Conservation (phyloP, 2,113 vertebrate genomes). For the Austrofundulus limnaeus region DNA sequence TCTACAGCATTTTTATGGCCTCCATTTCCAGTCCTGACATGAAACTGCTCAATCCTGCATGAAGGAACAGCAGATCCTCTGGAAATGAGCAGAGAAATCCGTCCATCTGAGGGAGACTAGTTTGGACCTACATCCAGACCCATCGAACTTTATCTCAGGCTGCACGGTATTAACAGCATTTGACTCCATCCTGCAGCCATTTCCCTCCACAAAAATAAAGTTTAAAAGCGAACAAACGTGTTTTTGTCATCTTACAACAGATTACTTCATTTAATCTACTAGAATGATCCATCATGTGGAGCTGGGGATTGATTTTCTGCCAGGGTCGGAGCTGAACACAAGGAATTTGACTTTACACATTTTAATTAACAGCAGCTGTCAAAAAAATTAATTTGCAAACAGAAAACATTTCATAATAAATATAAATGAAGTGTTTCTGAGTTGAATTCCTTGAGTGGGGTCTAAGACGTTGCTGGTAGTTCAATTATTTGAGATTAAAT, state of each 20-base stretch:
- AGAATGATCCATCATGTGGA: no score
- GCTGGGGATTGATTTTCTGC: no score
- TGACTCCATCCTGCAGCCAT: background rate
- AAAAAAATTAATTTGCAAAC: no score
- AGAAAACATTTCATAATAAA: no score
- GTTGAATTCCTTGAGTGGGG: background rate
- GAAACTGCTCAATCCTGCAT: background rate
- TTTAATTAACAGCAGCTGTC: no score
- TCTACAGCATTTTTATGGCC: no score
- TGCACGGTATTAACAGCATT: background rate
- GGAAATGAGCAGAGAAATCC: background rate
- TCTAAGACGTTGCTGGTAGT: background rate
- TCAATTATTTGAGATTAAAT: background rate
- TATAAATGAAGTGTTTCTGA: background rate
- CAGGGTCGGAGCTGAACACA: no score
- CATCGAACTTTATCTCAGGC: background rate
- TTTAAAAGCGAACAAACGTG: no score
- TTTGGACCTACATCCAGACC: background rate
- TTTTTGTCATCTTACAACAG: no score
- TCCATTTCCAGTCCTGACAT: background rate
- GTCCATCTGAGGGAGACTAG: conserved; percentile 1
- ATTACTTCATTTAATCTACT: background rate
- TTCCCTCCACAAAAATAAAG: background rate
- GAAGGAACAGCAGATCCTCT: conserved; percentile 2
- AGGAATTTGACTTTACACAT: no score